Evolutionary conservation across 2,113 vertebrate genomes (phyloP).

Genomic region (Opisthocomus hoazin): DNA sequence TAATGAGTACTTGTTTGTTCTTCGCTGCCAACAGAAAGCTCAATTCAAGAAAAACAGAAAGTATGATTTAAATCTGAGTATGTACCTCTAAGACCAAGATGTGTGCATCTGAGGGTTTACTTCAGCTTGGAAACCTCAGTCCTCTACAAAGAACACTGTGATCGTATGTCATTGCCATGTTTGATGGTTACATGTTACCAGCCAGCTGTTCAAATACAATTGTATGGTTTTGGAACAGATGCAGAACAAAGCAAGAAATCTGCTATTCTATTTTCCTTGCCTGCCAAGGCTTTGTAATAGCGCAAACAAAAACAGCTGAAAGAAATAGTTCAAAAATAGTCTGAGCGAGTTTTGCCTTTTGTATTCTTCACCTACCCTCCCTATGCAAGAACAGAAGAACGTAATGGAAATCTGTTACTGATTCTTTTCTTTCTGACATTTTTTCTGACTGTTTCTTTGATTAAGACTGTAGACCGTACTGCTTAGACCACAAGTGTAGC

Average conservation of each 20-base stretch:
- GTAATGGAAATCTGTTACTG: background rate
- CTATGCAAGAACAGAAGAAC: background rate
- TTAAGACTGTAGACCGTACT: background rate
- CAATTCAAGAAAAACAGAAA: conserved; percentile 16
- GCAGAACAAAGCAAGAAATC: conserved; percentile 28
- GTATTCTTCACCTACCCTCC: background rate
- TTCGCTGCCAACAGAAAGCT: background rate
- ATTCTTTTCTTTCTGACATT: background rate
- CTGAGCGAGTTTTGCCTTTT: background rate
- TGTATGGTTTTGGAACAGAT: conserved; percentile 24
- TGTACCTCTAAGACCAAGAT: background rate
- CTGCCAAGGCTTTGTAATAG: conserved; percentile 35
- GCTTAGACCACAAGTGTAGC: background rate
- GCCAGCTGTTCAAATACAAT: conserved; percentile 52
- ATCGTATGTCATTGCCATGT: background rate
- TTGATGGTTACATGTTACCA: background rate
- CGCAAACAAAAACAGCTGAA: conserved; percentile 45
- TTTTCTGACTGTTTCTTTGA: background rate
- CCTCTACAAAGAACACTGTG: background rate
- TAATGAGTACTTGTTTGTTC: background rate
- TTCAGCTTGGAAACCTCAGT: conserved; percentile 10
- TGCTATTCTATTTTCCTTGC: conserved; percentile 25
- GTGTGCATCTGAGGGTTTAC: background rate
- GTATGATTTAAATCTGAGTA: background rate
- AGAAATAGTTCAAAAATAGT: conserved; percentile 6